These are phyloP conservation scores for Rhipidura dahli DNA, from an alignment of 2,113 vertebrate genomes.

Conservation along the genomic window DNA sequence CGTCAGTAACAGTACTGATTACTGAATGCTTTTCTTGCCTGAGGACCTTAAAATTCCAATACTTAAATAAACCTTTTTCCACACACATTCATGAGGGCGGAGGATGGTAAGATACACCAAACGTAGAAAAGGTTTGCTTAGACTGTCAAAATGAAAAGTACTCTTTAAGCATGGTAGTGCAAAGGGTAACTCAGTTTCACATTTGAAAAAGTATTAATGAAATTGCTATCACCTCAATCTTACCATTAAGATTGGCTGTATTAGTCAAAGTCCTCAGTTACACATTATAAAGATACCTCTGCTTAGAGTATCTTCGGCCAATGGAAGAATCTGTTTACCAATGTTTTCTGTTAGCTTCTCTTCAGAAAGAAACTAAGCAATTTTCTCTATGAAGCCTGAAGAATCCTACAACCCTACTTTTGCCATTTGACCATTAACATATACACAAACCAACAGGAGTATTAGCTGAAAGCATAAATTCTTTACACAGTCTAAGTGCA, in stretches of 20 bases:
- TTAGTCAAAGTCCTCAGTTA: background rate
- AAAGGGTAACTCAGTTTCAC: background rate
- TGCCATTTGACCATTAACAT: background rate
- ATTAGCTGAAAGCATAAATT: background rate
- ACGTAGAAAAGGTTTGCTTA: background rate
- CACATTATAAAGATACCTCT: background rate
- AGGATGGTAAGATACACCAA: background rate
- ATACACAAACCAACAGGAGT: background rate
- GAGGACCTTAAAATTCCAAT: background rate
- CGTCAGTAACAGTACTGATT: background rate
- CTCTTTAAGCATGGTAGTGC: background rate
- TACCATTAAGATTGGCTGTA: background rate
- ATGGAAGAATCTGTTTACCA: background rate
- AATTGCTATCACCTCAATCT: background rate
- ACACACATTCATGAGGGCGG: background rate
- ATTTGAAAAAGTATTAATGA: background rate
- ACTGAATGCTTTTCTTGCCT: background rate
- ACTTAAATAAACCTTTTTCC: background rate
- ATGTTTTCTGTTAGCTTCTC: background rate
- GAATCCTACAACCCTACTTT: background rate
- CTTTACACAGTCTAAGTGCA: background rate
- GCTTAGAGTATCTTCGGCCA: background rate
- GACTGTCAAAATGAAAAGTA: background rate
- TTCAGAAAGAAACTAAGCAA: background rate
- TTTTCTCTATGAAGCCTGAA: background rate